phyloP scores from a whole-genome alignment of 2,113 vertebrate species.

The Peromyscus maniculatus region DNA sequence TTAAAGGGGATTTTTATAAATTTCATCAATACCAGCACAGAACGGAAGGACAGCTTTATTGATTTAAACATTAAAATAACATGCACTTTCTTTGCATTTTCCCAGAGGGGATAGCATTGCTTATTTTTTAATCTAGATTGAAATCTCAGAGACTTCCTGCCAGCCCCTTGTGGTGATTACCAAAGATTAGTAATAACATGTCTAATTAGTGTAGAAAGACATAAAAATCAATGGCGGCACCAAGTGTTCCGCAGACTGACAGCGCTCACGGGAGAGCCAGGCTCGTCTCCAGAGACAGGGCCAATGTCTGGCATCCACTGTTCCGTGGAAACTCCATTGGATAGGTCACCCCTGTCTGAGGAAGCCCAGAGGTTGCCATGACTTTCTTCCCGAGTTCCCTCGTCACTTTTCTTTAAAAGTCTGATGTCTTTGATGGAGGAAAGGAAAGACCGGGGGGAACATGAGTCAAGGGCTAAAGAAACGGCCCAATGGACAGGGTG shows the following conservation, averaged over 20 bases:
- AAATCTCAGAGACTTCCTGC: slow-evolving; percentile 82
- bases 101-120: slow-evolving; percentile 85
- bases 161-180: slow-evolving; percentile 73
- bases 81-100: slow-evolving; percentile 83
- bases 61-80: slow-evolving; percentile 88
- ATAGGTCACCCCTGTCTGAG: background rate
- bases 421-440: slow-evolving; percentile 5
- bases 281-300: background rate
- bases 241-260: slow-evolving; percentile 47
- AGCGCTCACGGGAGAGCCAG: background rate
- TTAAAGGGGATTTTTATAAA: slow-evolving; percentile 83
- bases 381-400: background rate
- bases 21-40: slow-evolving; percentile 83
- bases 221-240: slow-evolving; percentile 84
- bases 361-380: background rate
- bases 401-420: background rate
- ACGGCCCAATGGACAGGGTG: background rate
- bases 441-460: background rate
- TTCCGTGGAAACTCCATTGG: background rate
- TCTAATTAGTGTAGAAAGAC: slow-evolving; percentile 84
- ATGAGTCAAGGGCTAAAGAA: background rate
- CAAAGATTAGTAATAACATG: slow-evolving; percentile 85
- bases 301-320: rapidly evolving
- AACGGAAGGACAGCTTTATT: slow-evolving; percentile 85
- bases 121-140: slow-evolving; percentile 85